Base-by-base conservation (phyloP, 2,797 vertebrate genomes). In the Denticeps clupeoides region DNA sequence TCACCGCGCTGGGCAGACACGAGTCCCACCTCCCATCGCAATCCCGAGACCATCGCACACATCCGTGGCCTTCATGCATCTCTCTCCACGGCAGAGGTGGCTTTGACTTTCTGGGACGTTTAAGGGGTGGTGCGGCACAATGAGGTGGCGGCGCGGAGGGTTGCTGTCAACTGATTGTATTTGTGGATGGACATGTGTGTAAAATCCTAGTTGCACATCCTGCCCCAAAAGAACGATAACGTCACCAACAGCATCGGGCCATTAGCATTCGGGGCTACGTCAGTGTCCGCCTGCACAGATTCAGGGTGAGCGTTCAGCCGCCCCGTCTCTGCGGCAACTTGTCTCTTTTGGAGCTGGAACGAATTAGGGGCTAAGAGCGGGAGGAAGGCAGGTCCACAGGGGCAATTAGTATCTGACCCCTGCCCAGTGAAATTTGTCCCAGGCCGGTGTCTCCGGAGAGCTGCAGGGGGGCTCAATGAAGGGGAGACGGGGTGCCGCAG, bases 211-310 rank as follows among this genome's bases (percentile, higher is more conserved):
- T 73, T 77, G 78, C 79, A 74, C 74, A 78, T 81, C 77, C 74
- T 51, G 65, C 63, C 73, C 67, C 58, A n/a, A n/a, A 66, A 62
- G 55, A 56, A 46, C 48, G 81, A 83, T 83, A 83, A 75, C 75
- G 81, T 83, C 81, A 82, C 76, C 49, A 56, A 65, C 72, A 77
- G 78, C 78, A 76, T 78, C 76, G 57, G 65, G 69, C 81, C 80
- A 82, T 83, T 82, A 83, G 80, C 81, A 83, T 69, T 63, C 75
- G 69, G 51, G 45, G 71, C 69, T 74, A 74, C 80, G 84, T 83
- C 78, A 82, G 78, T 69, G 65, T 75, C 33, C 81, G 84, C 83
- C 81, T 79, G 65, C 60, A 33, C 55, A 57, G 73, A 76, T 80
- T 72, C 64, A 77, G 15, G 45, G 22, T 40, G 22, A 43, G 45